Evolutionary conservation across 2,797 vertebrate genomes (phyloP).

Genomic region (Paguma larvata): DNA sequence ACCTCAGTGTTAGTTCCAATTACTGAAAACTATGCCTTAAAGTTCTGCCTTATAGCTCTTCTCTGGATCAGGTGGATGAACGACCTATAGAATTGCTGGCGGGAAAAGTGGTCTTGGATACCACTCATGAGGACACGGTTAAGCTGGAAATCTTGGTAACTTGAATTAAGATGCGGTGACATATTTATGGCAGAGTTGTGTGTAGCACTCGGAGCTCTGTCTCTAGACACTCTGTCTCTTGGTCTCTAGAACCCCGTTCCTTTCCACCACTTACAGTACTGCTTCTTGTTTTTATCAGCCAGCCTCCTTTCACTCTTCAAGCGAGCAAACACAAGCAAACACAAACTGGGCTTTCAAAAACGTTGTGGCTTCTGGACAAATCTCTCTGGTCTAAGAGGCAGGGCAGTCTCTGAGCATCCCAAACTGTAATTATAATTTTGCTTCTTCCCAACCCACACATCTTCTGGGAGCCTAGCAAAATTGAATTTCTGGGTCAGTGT

Average conservation of each 20-base stretch:
- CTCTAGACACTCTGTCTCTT: neutral
- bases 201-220: neutral
- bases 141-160: neutral
- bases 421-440: slow-evolving; percentile 53
- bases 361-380: neutral
- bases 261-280: neutral
- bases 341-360: neutral
- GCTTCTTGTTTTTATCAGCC: neutral
- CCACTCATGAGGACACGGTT: neutral
- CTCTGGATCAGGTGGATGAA: neutral
- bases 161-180: neutral
- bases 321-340: neutral
- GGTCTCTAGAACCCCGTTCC: neutral
- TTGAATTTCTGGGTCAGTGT: slow-evolving; percentile 66
- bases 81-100: neutral
- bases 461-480: slow-evolving; percentile 66
- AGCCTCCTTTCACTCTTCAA: neutral
- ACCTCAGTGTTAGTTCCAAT: neutral
- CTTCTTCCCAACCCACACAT: neutral
- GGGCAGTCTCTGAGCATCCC: neutral
- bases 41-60: neutral
- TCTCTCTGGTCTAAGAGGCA: neutral
- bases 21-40: neutral
- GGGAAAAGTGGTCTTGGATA: neutral
- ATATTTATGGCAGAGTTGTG: neutral